A percentile compares a stretch with the other conserved stretches of the same genome.
Evolutionary conservation across 2,888 invertebrate species (phyloP).

Genomic region (Mesoligia furuncula): DNA sequence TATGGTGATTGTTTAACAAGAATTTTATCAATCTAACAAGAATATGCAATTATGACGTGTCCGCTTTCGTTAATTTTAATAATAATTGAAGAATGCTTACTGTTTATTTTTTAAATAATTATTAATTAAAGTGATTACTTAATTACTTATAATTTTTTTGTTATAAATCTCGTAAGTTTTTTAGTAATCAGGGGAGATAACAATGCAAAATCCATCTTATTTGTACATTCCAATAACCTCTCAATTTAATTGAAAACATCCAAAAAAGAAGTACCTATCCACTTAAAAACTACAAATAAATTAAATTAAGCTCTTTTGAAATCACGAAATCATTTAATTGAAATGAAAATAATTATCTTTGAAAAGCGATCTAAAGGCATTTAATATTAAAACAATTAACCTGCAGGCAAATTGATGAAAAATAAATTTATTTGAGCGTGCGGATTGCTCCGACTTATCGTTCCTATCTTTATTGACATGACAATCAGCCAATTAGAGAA

Average conservation of each 20-base stretch:
- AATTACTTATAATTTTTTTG: background rate
- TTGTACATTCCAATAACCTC: conserved; percentile 12
- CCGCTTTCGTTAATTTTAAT: background rate
- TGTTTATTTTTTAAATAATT: background rate
- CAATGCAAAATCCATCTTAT: background rate
- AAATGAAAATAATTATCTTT: conserved; percentile 49
- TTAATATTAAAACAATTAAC: conserved; percentile 56
- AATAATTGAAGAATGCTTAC: background rate
- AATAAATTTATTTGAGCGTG: conserved; percentile 51
- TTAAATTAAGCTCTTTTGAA: conserved; percentile 16
- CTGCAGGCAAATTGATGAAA: conserved; percentile 53
- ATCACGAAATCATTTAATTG: conserved; percentile 42
- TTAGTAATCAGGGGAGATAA: background rate
- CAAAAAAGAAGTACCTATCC: conserved; percentile 9
- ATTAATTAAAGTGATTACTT: background rate
- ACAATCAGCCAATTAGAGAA: conserved; percentile 81
- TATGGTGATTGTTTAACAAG: background rate
- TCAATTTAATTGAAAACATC: background rate
- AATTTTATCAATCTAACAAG: conserved; percentile 5
- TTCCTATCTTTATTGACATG: conserved; percentile 76
- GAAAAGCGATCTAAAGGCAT: conserved; percentile 40
- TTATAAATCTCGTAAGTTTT: background rate
- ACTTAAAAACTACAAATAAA: conserved; percentile 35
- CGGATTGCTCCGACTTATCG: conserved; percentile 64
- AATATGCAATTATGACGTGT: background rate